These are phyloP conservation scores for Pseudomyrmex pallidus DNA, from an alignment of 1,140 invertebrate species.

Conservation along the genomic window DNA sequence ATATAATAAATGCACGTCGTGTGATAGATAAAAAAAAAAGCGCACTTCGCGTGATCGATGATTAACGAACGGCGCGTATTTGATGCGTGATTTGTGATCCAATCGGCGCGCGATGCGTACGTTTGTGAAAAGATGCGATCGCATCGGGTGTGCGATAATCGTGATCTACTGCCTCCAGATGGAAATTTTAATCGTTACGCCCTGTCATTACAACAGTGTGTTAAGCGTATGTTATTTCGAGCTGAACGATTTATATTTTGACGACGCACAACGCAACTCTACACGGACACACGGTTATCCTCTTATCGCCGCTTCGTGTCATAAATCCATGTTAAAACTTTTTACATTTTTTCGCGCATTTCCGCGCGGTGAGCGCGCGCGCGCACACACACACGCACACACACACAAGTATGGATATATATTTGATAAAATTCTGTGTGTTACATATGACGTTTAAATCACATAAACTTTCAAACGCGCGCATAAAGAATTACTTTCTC, in stretches of 20 bases:
- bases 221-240: conserved; percentile 41
- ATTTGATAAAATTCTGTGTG: conserved; percentile 37
- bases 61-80: conserved; percentile 25
- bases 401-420: conserved; percentile 12
- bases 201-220: conserved; percentile 46
- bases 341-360: conserved; percentile 38
- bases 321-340: conserved; percentile 56
- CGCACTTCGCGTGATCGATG: conserved; percentile 41
- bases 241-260: conserved; percentile 47
- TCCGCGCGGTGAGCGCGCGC: neutral
- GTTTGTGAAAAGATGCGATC: conserved; percentile 30
- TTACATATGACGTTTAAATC: conserved; percentile 3
- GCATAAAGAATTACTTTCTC: conserved; percentile 42
- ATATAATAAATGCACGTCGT: conserved; percentile 3
- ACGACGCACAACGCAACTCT: conserved; percentile 12
- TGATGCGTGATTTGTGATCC: conserved; percentile 41
- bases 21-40: conserved; percentile 21
- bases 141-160: neutral
- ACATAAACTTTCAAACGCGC: conserved; percentile 20
- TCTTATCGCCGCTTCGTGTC: conserved; percentile 37
- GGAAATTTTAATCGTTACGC: conserved; percentile 53
- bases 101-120: conserved; percentile 17
- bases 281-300: neutral
- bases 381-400: no score
- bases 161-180: conserved; percentile 47